A percentile compares a stretch with the other conserved stretches of the same genome.
phyloP scores from a whole-genome alignment of 2,797 vertebrate genomes.

The Avahi laniger region DNA sequence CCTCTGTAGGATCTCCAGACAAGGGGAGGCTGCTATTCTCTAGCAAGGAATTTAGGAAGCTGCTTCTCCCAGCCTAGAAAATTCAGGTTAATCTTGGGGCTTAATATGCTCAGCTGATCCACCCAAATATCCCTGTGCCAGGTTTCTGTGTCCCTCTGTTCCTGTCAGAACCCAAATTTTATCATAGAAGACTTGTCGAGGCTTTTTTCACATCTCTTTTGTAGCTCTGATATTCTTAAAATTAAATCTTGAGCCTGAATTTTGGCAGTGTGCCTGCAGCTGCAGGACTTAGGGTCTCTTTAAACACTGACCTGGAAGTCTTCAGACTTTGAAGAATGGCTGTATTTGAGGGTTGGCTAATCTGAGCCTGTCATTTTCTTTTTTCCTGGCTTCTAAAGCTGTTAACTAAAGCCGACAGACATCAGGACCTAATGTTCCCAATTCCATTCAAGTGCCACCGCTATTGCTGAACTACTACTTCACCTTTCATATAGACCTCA shows the following conservation, averaged over 20 bases:
- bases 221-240: neutral
- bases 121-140: neutral
- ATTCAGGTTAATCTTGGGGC: neutral
- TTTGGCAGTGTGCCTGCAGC: neutral
- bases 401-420: neutral
- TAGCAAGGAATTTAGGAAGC: neutral
- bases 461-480: neutral
- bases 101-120: neutral
- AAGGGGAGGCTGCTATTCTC: neutral
- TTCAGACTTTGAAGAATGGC: neutral
- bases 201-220: neutral
- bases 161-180: neutral
- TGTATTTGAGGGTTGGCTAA: neutral
- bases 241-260: neutral
- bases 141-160: neutral
- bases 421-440: neutral
- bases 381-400: neutral
- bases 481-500: neutral
- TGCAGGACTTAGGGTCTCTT: neutral
- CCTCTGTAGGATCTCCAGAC: neutral
- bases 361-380: neutral
- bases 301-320: constrained; percentile 7
- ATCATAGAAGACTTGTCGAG: neutral
- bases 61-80: neutral
- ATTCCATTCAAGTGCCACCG: neutral